Percentiles rank a stretch among this genome's conserved stretches.
Evolutionary conservation across 2,113 vertebrate genomes (phyloP).

Genomic region (Tor tambroides): DNA sequence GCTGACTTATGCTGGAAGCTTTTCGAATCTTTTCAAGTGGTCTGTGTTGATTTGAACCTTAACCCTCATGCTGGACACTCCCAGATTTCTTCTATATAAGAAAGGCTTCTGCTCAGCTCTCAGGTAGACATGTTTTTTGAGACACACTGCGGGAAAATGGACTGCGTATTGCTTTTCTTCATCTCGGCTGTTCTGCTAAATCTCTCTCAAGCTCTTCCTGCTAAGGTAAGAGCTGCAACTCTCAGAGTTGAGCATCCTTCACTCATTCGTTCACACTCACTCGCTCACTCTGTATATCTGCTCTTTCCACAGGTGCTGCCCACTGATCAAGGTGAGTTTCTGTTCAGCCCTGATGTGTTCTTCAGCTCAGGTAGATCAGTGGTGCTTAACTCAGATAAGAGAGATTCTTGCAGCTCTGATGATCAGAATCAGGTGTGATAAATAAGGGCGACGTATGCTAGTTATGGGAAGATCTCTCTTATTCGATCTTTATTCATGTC

Average conservation of each 20-base stretch:
- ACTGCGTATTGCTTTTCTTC: conserved; percentile 4
- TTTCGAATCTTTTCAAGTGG: not conserved
- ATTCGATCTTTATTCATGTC: too few relatives aligned
- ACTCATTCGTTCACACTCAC: not conserved
- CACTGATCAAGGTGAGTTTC: conserved; percentile 25
- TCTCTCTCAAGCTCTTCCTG: conserved; percentile 3
- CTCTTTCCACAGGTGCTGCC: conserved; percentile 21
- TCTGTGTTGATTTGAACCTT: conserved; percentile 32
- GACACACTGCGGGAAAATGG: conserved; percentile 27
- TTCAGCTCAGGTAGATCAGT: not conserved
- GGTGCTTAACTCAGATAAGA: not conserved
- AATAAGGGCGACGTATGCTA: not conserved
- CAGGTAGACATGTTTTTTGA: not conserved
- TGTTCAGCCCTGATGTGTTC: not conserved
- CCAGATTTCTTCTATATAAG: conserved; percentile 14
- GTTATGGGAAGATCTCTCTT: too few relatives aligned
- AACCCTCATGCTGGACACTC: not conserved
- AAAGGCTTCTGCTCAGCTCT: not conserved
- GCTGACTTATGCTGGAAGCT: not conserved
- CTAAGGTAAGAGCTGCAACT: not conserved
- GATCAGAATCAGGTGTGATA: not conserved
- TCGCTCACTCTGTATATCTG: not conserved
- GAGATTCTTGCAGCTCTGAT: not conserved
- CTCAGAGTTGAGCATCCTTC: not conserved
- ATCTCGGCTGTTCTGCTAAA: conserved; percentile 34